A percentile compares a stretch with the other conserved stretches of the same genome.
These are phyloP conservation scores for Aromia moschata DNA, from an alignment of 2,888 invertebrate genomes.

Conservation along the genomic window DNA sequence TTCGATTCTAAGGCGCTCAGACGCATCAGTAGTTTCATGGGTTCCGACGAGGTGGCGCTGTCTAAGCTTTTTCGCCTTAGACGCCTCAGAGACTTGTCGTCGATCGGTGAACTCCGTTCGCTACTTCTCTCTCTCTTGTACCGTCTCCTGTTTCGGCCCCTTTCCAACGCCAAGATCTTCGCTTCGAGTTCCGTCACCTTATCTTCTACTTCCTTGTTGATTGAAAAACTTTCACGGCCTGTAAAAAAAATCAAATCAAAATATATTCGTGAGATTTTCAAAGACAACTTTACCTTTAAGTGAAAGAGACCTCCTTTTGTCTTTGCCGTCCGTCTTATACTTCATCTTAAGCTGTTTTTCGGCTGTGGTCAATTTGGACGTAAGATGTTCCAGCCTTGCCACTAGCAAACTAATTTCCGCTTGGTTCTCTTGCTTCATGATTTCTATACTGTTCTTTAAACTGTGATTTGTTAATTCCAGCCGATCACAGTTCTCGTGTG, in stretches of 20 bases:
- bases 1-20: constrained; percentile 81
- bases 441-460: constrained; percentile 76
- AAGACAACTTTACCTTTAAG: constrained; percentile 70
- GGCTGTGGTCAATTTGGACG: constrained; percentile 80
- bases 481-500: constrained; percentile 82
- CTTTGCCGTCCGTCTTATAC: constrained; percentile 81
- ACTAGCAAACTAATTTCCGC: constrained; percentile 84
- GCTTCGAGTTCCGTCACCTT: constrained; percentile 83
- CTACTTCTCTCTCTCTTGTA: constrained; percentile 65
- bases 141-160: constrained; percentile 59
- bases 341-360: constrained; percentile 85
- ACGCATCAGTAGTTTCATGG: constrained; percentile 81
- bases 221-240: constrained; percentile 77
- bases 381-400: constrained; percentile 83
- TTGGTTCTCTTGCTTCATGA: constrained; percentile 70
- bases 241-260: constrained; percentile 20
- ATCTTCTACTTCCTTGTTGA: constrained; percentile 85
- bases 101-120: constrained; percentile 56
- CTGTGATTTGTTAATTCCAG: constrained; percentile 82
- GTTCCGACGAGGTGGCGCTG: constrained; percentile 80
- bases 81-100: constrained; percentile 58
- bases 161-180: constrained; percentile 76
- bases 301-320: constrained; percentile 82
- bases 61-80: constrained; percentile 80
- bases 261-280: background rate